Evolutionary conservation across 2,797 vertebrate species (phyloP).

Genomic region (Rhinatrema bivittatum): DNA sequence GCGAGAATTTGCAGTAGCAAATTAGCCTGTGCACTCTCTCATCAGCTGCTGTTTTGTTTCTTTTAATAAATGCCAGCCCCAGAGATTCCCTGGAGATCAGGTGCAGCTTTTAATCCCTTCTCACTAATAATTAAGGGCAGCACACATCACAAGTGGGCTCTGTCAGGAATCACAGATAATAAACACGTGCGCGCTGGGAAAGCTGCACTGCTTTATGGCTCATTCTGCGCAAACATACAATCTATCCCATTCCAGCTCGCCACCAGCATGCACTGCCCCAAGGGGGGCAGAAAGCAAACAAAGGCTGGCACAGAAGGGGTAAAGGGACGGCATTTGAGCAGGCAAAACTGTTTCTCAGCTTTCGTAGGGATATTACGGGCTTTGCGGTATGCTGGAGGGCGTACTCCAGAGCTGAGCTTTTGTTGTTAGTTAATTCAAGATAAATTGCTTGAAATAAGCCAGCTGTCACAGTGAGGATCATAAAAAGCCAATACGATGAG

Average conservation of each 20-base stretch:
- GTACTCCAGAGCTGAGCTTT: constrained; percentile 43
- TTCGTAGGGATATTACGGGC: constrained; percentile 64
- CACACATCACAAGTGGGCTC: constrained; percentile 45
- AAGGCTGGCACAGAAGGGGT: constrained; percentile 35
- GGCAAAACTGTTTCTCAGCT: constrained; percentile 54
- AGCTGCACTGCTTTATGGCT: constrained; percentile 67
- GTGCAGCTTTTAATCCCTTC: constrained; percentile 53
- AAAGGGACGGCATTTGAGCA: constrained; percentile 49
- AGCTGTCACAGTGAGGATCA: constrained; percentile 49
- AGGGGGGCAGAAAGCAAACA: constrained; percentile 52
- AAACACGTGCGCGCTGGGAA: constrained; percentile 68
- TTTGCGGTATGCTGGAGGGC: constrained; percentile 58
- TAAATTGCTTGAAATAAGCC: constrained; percentile 57
- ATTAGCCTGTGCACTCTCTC: neutral
- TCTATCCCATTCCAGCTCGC: constrained; percentile 64
- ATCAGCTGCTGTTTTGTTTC: constrained; percentile 31
- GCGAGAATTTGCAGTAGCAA: constrained; percentile 4
- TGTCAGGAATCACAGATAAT: constrained; percentile 66
- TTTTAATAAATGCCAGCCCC: constrained; percentile 42
- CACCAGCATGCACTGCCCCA: constrained; percentile 50
- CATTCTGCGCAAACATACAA: constrained; percentile 57
- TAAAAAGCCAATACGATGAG: no score
- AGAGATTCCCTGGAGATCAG: constrained; percentile 43
- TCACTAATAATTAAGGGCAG: constrained; percentile 64
- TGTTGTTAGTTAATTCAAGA: constrained; percentile 48